Percentiles rank a stretch among this genome's conserved stretches.
Evolutionary conservation across 2,797 vertebrate genomes (phyloP).

Genomic region (Silurus lanzhouensis): DNA sequence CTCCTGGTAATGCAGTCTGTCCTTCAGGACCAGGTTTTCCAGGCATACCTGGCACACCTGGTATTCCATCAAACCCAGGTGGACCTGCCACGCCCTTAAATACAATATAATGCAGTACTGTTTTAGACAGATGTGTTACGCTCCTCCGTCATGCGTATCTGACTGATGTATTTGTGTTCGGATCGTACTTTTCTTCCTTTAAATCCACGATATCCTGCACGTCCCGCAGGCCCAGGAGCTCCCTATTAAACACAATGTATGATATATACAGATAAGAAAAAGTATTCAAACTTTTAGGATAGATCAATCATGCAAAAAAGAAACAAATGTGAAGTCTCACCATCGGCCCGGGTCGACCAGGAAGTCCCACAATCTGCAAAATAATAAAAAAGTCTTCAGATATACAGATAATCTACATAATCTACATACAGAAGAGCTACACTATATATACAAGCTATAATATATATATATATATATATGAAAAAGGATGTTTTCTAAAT

Average conservation of each 20-base stretch:
- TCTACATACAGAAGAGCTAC: no score
- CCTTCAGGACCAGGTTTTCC: constrained; percentile 86
- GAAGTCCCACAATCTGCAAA: constrained; percentile 83
- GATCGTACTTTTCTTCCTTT: constrained; percentile 88
- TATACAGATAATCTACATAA: neutral
- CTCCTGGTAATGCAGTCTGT: constrained; percentile 80
- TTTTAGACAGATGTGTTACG: neutral
- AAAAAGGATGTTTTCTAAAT: neutral
- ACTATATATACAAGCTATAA: no score
- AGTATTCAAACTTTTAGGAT: neutral
- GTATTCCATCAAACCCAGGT: constrained; percentile 89
- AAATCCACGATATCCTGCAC: constrained; percentile 83
- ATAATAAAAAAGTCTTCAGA: neutral
- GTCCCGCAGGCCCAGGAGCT: constrained; percentile 86
- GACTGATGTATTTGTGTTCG: neutral
- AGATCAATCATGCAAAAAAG: neutral
- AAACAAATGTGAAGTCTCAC: constrained; percentile 69
- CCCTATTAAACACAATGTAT: constrained; percentile 73
- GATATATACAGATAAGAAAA: neutral
- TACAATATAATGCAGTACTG: neutral
- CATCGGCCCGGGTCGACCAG: constrained; percentile 80
- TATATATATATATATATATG: no score
- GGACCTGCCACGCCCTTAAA: constrained; percentile 86
- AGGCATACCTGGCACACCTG: constrained; percentile 92
- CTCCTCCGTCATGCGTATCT: neutral